Conservation (phyloP, 2,888 invertebrate species). For the Orchestes rusci region DNA sequence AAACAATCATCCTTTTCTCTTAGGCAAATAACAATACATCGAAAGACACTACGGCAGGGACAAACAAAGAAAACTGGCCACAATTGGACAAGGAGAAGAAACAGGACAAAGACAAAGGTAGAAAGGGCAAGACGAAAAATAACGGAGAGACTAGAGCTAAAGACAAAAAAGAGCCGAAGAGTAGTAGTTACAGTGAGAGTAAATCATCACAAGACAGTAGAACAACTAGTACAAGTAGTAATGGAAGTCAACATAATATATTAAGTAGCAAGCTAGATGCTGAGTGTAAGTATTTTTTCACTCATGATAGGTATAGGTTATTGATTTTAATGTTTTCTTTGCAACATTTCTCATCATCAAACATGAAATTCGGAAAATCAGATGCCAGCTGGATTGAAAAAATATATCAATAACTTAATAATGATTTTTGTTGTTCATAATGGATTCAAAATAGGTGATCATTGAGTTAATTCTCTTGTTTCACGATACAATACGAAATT, state of each 20-base stretch:
- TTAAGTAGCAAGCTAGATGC: conserved; percentile 20
- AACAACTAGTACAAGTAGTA: conserved; percentile 22
- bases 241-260: conserved; percentile 13
- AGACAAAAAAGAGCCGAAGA: conserved; percentile 25
- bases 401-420: no score
- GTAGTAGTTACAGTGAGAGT: conserved; percentile 14
- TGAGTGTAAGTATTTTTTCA: no score
- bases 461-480: no score
- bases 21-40: conserved; percentile 6
- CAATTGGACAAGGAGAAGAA: conserved; percentile 36
- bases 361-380: no score
- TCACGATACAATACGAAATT: no score
- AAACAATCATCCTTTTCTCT: neutral
- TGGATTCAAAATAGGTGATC: no score
- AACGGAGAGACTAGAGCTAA: conserved; percentile 22
- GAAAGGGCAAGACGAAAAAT: conserved; percentile 33
- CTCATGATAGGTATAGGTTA: no score
- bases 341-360: no score
- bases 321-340: no score
- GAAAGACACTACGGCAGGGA: conserved; percentile 21
- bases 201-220: conserved; percentile 18
- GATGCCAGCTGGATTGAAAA: no score
- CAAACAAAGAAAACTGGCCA: conserved; percentile 39
- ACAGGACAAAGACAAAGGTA: conserved; percentile 37
- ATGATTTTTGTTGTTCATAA: no score